Conservation (phyloP, 2,797 vertebrate genomes). For the Diglossa cyanea region DNA sequence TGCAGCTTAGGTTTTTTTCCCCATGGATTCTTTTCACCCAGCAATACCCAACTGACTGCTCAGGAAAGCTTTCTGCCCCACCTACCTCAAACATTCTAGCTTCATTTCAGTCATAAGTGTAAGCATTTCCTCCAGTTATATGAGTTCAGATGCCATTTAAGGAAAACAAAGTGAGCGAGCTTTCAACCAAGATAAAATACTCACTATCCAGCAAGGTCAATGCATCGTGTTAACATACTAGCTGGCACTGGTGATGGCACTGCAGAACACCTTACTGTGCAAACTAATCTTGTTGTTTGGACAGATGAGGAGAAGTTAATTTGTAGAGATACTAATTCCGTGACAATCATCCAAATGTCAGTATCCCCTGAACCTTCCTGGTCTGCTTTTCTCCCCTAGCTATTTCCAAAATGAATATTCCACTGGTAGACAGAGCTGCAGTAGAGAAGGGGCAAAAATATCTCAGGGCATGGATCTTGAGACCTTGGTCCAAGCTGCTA, state of each 20-base stretch:
- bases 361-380: background rate
- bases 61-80: background rate
- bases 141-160: background rate
- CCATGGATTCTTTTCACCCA: background rate
- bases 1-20: background rate
- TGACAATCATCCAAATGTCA: background rate
- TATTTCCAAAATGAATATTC: background rate
- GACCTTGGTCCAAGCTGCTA: background rate
- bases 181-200: background rate
- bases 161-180: background rate
- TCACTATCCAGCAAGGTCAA: background rate
- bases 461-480: background rate
- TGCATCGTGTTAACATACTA: background rate
- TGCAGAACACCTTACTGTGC: background rate
- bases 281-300: background rate
- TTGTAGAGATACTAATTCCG: background rate
- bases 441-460: background rate
- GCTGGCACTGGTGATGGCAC: background rate
- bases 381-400: background rate
- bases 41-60: background rate
- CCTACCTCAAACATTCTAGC: background rate
- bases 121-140: constrained; percentile 33
- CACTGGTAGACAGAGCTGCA: background rate
- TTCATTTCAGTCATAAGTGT: background rate
- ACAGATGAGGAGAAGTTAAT: background rate